These are phyloP conservation scores for Pedicia rivosa DNA, from an alignment of 2,888 invertebrate genomes.

Conservation along the genomic window DNA sequence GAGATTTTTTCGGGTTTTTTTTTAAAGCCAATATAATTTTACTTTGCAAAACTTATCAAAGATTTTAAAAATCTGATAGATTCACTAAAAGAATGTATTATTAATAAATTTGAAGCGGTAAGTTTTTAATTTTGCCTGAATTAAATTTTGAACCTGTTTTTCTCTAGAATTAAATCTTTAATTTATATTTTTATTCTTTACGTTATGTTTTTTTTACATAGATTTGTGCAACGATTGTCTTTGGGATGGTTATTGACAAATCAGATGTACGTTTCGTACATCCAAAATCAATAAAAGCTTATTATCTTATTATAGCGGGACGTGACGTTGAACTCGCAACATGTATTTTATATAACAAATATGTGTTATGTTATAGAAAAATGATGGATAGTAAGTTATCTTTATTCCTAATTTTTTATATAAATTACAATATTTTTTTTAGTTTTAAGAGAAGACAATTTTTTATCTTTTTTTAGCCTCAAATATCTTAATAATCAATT, in stretches of 20 bases:
- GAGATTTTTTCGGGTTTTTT: too few relatives aligned
- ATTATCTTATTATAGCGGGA: slow-evolving; percentile 96
- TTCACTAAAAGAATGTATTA: slow-evolving; percentile 74
- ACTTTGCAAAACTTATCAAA: too few relatives aligned
- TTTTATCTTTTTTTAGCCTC: slow-evolving; percentile 42
- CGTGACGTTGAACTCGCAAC: slow-evolving; percentile 74
- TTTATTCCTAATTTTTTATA: too few relatives aligned
- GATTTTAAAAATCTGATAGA: too few relatives aligned
- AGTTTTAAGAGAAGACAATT: slow-evolving; percentile 34
- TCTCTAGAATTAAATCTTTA: too few relatives aligned
- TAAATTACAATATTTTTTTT: slow-evolving; percentile 3
- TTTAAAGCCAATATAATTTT: too few relatives aligned
- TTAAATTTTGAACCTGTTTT: too few relatives aligned
- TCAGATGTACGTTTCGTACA: slow-evolving; percentile 91
- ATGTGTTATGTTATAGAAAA: slow-evolving; percentile 49
- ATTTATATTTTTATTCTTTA: too few relatives aligned
- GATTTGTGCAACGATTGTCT: slow-evolving; percentile 95
- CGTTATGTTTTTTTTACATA: too few relatives aligned
- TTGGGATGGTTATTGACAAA: slow-evolving; percentile 99
- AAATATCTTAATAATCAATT: slow-evolving; percentile 77
- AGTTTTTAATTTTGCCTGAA: too few relatives aligned
- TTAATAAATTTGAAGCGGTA: slow-evolving; percentile 54
- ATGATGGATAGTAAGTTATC: slow-evolving; percentile 52
- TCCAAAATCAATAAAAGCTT: slow-evolving; percentile 91
- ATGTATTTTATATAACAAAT: slow-evolving; percentile 81